A percentile compares a stretch with the other conserved stretches of the same genome.
Conservation (phyloP, 2,797 vertebrate genomes). For the Todus mexicanus region DNA sequence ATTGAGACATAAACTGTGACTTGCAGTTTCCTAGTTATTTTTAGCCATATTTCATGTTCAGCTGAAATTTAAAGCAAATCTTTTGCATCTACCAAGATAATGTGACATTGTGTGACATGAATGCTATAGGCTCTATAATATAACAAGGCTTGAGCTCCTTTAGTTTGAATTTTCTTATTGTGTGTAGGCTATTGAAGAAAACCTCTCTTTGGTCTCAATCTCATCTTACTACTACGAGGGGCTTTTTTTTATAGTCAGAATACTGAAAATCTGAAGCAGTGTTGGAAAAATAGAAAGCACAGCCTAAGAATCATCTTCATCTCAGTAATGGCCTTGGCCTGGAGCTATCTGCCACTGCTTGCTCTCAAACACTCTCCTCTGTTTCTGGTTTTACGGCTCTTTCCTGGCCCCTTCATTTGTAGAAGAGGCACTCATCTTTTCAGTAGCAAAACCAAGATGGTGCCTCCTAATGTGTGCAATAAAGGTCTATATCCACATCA, state of each 20-base stretch:
- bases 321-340: not conserved
- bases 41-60: not conserved
- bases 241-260: not conserved
- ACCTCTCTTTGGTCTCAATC: not conserved
- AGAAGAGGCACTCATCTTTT: not conserved
- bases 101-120: not conserved
- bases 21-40: not conserved
- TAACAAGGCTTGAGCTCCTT: not conserved
- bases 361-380: fast-evolving
- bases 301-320: not conserved
- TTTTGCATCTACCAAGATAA: not conserved
- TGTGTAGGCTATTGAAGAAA: not conserved
- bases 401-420: not conserved
- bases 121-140: not conserved
- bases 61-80: not conserved
- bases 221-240: not conserved
- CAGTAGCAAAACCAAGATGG: not conserved
- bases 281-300: not conserved
- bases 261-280: not conserved
- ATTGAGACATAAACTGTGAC: not conserved
- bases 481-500: not conserved
- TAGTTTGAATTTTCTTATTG: not conserved
- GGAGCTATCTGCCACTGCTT: not conserved
- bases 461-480: not conserved
- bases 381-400: not conserved